phyloP scores from a whole-genome alignment of 64 coral and sea anemone species.

The Stichodactyla helianthus region DNA sequence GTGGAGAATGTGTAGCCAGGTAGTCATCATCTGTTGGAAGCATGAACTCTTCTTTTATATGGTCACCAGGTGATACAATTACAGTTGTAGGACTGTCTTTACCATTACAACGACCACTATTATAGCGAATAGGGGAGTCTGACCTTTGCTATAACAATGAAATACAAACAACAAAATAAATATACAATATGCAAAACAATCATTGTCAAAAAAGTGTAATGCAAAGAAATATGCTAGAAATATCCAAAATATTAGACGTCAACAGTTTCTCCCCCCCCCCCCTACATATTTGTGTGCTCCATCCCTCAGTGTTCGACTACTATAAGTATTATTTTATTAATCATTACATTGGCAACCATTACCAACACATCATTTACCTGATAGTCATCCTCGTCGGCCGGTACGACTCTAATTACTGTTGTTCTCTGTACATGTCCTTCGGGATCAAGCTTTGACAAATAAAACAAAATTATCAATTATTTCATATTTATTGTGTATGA shows the following conservation, averaged over 20 bases:
- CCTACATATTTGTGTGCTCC: too few relatives aligned
- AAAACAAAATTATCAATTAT: not conserved
- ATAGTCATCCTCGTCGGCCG: conserved; percentile 81
- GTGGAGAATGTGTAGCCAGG: conserved; percentile 58
- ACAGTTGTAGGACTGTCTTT: conserved; percentile 77
- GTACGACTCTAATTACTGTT: conserved; percentile 85
- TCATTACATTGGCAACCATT: too few relatives aligned
- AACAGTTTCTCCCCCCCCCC: too few relatives aligned
- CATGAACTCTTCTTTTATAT: conserved; percentile 79
- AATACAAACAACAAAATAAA: conserved; percentile 14
- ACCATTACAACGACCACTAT: conserved; percentile 68
- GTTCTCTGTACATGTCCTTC: conserved; percentile 78
- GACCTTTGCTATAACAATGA: conserved; percentile 36
- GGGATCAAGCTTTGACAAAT: conserved; percentile 63
- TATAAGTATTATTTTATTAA: too few relatives aligned
- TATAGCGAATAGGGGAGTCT: conserved; percentile 42
- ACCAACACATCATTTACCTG: conserved; percentile 31
- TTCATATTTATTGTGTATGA: not conserved
- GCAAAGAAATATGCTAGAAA: too few relatives aligned
- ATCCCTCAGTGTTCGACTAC: too few relatives aligned
- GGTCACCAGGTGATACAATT: conserved; percentile 80
- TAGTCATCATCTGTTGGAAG: conserved; percentile 72
- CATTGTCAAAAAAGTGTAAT: too few relatives aligned
- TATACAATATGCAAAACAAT: not conserved
- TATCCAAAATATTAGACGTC: too few relatives aligned